phyloP scores from a whole-genome alignment of 2,888 invertebrate genomes.

The Aporophyla nigra region DNA sequence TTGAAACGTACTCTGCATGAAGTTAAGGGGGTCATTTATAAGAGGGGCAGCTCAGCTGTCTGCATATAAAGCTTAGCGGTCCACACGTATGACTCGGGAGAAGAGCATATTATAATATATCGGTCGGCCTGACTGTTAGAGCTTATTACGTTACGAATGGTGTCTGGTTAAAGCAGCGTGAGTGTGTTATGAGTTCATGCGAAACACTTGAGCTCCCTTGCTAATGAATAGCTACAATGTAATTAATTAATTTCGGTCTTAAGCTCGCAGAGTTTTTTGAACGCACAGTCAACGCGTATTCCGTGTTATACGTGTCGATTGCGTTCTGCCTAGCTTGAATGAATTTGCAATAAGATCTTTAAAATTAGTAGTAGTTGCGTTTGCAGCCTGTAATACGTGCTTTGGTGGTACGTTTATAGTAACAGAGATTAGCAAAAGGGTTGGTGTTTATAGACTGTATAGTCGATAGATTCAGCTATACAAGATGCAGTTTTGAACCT shows the following conservation, averaged over 20 bases:
- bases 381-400: not conserved
- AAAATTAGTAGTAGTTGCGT: too few relatives aligned
- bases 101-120: constrained; percentile 44
- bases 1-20: constrained; percentile 30
- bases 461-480: too few relatives aligned
- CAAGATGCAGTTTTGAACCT: too few relatives aligned
- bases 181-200: not conserved
- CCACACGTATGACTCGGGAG: constrained; percentile 26
- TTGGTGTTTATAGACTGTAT: too few relatives aligned
- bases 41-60: constrained; percentile 32
- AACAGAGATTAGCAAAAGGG: not conserved
- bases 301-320: not conserved
- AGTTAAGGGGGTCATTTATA: constrained; percentile 43
- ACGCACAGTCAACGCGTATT: not conserved
- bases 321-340: not conserved
- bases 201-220: not conserved
- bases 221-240: too few relatives aligned
- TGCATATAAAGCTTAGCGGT: constrained; percentile 54
- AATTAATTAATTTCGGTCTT: too few relatives aligned
- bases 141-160: constrained; percentile 29
- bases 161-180: not conserved
- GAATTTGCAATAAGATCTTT: not conserved
- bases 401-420: not conserved
- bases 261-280: not conserved
- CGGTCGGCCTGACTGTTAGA: not conserved